Evolutionary conservation across 2,113 vertebrate species (phyloP), one percentile per base, ranked within the genome.

Genomic region (Syrrhaptes paradoxus): DNA sequence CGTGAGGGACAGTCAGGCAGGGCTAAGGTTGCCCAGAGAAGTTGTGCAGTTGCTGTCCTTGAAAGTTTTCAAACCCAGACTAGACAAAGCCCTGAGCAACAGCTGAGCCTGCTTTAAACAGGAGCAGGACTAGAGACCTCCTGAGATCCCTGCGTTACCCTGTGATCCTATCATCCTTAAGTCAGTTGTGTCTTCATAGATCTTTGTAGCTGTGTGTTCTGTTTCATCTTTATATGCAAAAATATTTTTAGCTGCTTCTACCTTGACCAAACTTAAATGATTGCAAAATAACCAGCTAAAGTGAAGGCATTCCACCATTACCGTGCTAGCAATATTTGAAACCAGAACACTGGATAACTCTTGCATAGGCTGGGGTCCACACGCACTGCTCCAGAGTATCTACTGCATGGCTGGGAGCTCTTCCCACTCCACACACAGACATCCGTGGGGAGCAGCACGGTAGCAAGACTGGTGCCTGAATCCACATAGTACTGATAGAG

Each of bases 401-500:
- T 17, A 25, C 16, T 55, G 20, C 49, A 18, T 10, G 59, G 31
- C 49, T 54, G 49, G 49, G 28, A 55, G 26, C 49, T 54, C 68
- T 49, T 49, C n/a, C 63, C 45, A 26, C 38, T 34, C n/a, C 63
- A 57, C 43, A 63, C 11, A 22, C 0, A 1, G 51, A 26, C 5
- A 58, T 28, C 48, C 20, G 16, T 26, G 49, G 17, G 3, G 3
- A 85, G 34, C 49, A 51, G 78, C 21, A 11, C 0, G 0, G 28
- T 13, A 72, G 54, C 59, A 73, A 20, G 7, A 24, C 38, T 24
- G 34, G 16, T 51, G 49, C 70, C 65, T 17, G 4, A 51, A 55
- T 57, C 32, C 36, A 52, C 4, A 9, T 10, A n/a, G 36, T n/a
- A 41, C 41, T 67, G 59, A 49, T 21, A 34, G 0, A 43, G 32